Evolutionary conservation across 2,888 invertebrate genomes (phyloP).

Genomic region (Drosophila helvetica): DNA sequence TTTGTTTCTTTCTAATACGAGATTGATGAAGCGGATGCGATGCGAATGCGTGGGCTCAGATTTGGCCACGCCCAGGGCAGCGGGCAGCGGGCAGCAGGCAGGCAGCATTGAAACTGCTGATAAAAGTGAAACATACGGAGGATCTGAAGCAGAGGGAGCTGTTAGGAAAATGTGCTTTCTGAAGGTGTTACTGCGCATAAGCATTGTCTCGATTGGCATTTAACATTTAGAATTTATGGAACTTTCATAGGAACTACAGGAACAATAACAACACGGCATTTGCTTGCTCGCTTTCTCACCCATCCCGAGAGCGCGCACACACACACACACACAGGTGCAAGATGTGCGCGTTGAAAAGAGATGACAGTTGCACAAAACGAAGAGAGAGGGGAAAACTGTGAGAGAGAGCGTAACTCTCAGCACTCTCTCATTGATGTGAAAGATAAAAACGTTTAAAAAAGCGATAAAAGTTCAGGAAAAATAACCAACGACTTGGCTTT

Average conservation of each 20-base stretch:
- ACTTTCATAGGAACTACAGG: slow-evolving; percentile 26
- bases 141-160: slow-evolving; percentile 6
- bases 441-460: slow-evolving; percentile 44
- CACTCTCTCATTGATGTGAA: slow-evolving; percentile 42
- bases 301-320: neutral
- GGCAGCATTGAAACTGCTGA: slow-evolving; percentile 30
- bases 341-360: slow-evolving; percentile 24
- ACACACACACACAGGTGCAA: slow-evolving; percentile 20
- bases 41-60: slow-evolving; percentile 45
- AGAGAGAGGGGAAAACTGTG: slow-evolving; percentile 5
- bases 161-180: slow-evolving; percentile 6
- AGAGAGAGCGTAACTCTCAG: slow-evolving; percentile 31
- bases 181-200: slow-evolving; percentile 29
- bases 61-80: slow-evolving; percentile 41
- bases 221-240: slow-evolving; percentile 32
- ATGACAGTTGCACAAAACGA: slow-evolving; percentile 19
- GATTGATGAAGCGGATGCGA: slow-evolving; percentile 69
- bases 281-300: slow-evolving; percentile 13
- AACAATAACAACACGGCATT: slow-evolving; percentile 20
- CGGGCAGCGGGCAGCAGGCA: slow-evolving; percentile 10
- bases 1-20: slow-evolving; percentile 19
- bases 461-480: slow-evolving; percentile 60
- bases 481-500: slow-evolving; percentile 23
- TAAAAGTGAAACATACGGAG: slow-evolving; percentile 20
- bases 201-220: slow-evolving; percentile 31